A percentile compares a stretch with the other conserved stretches of the same genome.
Evolutionary conservation across 2,113 vertebrate genomes (phyloP).

Genomic region (Fukomys damarensis): DNA sequence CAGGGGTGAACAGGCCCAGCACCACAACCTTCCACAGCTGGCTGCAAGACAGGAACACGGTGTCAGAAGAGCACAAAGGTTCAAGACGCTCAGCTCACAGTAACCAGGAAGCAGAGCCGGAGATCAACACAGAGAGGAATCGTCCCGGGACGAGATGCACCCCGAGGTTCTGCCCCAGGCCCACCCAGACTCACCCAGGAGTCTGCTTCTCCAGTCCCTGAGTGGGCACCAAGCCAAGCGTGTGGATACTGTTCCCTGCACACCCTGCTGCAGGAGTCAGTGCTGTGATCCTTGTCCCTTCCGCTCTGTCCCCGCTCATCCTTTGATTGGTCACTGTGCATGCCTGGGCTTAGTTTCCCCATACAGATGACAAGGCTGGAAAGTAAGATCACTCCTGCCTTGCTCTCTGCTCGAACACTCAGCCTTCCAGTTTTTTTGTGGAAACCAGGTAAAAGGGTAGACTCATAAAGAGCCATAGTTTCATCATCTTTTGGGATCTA

Average conservation of each 20-base stretch:
- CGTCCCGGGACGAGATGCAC: background rate
- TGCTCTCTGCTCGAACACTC: fast-evolving
- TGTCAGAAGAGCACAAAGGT: background rate
- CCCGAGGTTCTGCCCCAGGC: background rate
- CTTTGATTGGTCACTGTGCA: fast-evolving
- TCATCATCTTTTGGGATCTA: background rate
- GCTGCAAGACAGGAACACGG: background rate
- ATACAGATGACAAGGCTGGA: fast-evolving
- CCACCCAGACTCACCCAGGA: background rate
- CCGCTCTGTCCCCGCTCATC: fast-evolving
- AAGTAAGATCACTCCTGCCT: fast-evolving
- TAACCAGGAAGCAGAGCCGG: background rate
- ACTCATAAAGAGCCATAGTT: background rate
- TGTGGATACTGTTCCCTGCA: background rate
- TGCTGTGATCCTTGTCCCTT: fast-evolving
- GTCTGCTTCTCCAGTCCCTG: background rate
- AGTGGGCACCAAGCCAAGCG: background rate
- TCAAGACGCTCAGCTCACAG: background rate
- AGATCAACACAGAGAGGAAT: background rate
- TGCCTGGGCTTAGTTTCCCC: background rate
- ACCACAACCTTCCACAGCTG: background rate
- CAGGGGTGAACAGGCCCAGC: background rate
- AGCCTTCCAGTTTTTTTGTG: background rate
- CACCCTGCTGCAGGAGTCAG: background rate
- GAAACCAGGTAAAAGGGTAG: background rate